Evolutionary conservation across 2,888 invertebrate genomes (phyloP), one percentile per base, ranked within the genome.

Genomic region (Gymnocheta viridis): DNA sequence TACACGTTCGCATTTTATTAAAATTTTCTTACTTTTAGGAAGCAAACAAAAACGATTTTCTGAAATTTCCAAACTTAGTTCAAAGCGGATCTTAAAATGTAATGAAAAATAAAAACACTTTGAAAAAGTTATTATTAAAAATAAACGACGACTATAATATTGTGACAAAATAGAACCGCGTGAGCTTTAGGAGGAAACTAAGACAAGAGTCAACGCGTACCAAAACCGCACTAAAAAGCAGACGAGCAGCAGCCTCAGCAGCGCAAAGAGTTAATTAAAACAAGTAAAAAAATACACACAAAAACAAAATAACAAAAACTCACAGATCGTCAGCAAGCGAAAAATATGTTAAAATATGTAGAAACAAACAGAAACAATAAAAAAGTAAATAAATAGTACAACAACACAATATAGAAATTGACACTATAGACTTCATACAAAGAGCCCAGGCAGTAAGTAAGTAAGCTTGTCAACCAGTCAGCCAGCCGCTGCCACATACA

Each of bases 181-280:
- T 81, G 62, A 84, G 77, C 73, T 77, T 81, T 77, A 38, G 67
- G 60, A 73, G 60, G 51, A 67, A 82, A 72, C 72, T 67, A 77
- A 84, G 77, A 84, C 84, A 81, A 81, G 81, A 84, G 81, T 84
- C 77, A 77, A 72, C 84, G 81, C 81, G 84, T 84, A 84, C 47
- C 81, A 84, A 84, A 84, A 84, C 77, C 81, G 73, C 81, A 84
- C 84, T 84, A 64, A 81, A 81, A 84, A 78, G 84, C 84, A 84
- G 84, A 84, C 84, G 84, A 84, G 84, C 77, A 84, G 81, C 84
- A 84, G 84, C 81, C 73, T 84, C 81, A 84, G 81, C 81, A 78
- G 73, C 81, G 84, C 84, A 81, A 78, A 81, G 77, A 81, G 81
- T 81, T 81, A 78, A 78, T 64, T 60, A 69, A 74, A 74, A 84